Evolutionary conservation across 2,888 invertebrate species (phyloP), one percentile per base, ranked within the genome.

Genomic region (Phaedon cochleariae): DNA sequence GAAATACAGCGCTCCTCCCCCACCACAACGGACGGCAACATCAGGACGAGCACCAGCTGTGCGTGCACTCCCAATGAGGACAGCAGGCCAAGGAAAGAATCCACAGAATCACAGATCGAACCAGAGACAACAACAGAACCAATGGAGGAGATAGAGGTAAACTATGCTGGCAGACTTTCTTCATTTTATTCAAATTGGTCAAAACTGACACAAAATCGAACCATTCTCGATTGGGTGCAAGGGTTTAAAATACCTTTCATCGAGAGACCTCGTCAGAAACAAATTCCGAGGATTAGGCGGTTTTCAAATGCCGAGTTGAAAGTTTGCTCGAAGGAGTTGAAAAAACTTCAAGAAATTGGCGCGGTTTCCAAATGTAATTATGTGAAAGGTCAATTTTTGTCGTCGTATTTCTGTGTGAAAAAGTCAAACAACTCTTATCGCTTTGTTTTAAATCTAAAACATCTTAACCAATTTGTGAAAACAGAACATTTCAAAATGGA

Each of bases 371-470:
- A 26, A 52, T 45, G 57, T n/a, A 7, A 45, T 21, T 41, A 20
- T 17, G 3, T n/a, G 17, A 58, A 26, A 12, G 1, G 29, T 15
- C 57, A 57, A 31, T 49, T 59, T 59, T 7, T 59, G 20, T 49
- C 51, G 1, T 29, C 12, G 3, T 22, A 22, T 31, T 59, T 54
- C 10, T 54, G 31, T 34, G 21, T n/a, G 2, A 10, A 17, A 7
- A 59, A 59, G 20, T 2, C 87, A 10, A 84, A 85, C 59, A 94
- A 41, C 5, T n/a, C 10, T 20, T 18, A 22, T 49, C 20, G 59
- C 31, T 59, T 59, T 12, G 29, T 62, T 22, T 52, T 62, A 7
- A 54, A 53, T 54, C 21, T 54, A 15, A 62, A 62, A 46, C 17
- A 1, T 22, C 18, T 59, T 3, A 49, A 59, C 18, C 3, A 48